A percentile compares a stretch with the other conserved stretches of the same genome.
Evolutionary conservation across 2,113 vertebrate species (phyloP).

Genomic region (Chelonoidis abingdonii): DNA sequence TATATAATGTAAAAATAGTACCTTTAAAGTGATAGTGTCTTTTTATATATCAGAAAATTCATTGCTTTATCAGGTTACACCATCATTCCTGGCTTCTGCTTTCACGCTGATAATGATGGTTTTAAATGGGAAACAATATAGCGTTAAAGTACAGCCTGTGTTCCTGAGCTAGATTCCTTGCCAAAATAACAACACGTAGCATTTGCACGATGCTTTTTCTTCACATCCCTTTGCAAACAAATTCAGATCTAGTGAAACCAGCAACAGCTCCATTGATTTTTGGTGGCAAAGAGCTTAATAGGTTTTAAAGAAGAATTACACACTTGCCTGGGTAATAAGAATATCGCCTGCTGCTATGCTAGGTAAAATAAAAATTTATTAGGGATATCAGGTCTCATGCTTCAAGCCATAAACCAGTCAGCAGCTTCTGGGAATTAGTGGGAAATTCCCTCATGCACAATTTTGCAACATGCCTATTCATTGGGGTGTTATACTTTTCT

Average conservation of each 20-base stretch:
- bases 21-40: not conserved
- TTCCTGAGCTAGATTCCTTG: slow-evolving; percentile 33
- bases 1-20: not conserved
- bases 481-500: not conserved
- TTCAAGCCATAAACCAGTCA: slow-evolving; percentile 23
- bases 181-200: slow-evolving; percentile 59
- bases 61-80: not conserved
- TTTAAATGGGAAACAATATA: slow-evolving; percentile 52
- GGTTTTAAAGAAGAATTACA: slow-evolving; percentile 58
- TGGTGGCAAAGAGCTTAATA: slow-evolving; percentile 57
- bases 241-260: slow-evolving; percentile 14
- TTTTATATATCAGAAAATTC: not conserved
- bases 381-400: not conserved
- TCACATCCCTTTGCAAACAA: slow-evolving; percentile 55
- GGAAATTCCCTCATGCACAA: not conserved
- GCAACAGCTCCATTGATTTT: slow-evolving; percentile 39
- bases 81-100: slow-evolving; percentile 28
- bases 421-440: not conserved
- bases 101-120: slow-evolving; percentile 33
- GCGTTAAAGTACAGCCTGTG: slow-evolving; percentile 2
- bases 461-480: not conserved
- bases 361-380: not conserved
- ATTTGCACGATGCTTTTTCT: slow-evolving; percentile 58
- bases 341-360: slow-evolving; percentile 28
- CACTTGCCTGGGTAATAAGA: slow-evolving; percentile 50